phyloP scores from a whole-genome alignment of 2,888 invertebrate genomes.

The Steinernema carpocapsae region DNA sequence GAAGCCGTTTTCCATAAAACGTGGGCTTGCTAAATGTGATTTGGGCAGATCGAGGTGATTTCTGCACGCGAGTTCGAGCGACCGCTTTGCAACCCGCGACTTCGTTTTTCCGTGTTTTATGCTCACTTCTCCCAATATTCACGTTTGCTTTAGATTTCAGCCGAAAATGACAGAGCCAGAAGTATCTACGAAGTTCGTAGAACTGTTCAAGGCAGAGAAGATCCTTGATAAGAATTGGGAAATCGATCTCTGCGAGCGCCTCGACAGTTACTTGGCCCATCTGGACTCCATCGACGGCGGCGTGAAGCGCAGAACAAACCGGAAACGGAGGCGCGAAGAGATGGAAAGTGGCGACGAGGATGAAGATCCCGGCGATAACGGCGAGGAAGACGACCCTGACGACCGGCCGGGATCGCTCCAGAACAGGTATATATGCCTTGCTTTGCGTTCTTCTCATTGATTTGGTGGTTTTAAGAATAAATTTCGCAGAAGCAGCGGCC shows the following conservation, averaged over 20 bases:
- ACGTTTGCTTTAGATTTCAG: no score
- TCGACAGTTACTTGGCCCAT: background rate
- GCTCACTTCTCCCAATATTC: no score
- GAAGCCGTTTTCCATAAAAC: no score
- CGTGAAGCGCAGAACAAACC: background rate
- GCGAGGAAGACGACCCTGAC: background rate
- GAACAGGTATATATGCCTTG: background rate
- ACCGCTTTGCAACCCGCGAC: no score
- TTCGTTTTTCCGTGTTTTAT: no score
- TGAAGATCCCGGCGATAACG: background rate
- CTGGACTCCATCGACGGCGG: slow-evolving; percentile 11
- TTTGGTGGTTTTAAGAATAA: background rate
- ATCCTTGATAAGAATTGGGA: slow-evolving; percentile 21
- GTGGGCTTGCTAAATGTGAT: no score
- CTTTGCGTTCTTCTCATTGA: no score
- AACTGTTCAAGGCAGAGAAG: slow-evolving; percentile 18
- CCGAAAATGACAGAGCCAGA: no score
- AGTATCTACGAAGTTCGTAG: background rate
- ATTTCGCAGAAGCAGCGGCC: slow-evolving; percentile 29
- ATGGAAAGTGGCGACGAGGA: background rate
- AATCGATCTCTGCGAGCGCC: background rate
- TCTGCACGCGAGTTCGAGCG: no score
- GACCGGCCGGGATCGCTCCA: background rate
- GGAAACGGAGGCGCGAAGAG: background rate
- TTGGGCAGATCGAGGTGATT: no score